These are phyloP conservation scores for Pterostichus niger DNA, from an alignment of 2,888 invertebrate genomes.

Conservation along the genomic window DNA sequence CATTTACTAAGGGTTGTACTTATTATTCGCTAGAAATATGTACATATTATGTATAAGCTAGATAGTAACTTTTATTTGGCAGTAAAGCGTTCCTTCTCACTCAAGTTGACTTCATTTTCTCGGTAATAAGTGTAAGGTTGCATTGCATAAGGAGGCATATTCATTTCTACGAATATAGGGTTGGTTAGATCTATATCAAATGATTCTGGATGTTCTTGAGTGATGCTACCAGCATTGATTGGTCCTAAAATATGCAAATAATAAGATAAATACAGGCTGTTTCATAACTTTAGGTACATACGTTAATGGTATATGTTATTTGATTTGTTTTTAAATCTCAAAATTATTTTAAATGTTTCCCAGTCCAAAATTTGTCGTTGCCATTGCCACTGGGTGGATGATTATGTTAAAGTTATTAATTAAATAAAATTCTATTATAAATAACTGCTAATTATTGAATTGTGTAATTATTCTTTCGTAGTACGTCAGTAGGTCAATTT, in stretches of 20 bases:
- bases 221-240: constrained; percentile 23
- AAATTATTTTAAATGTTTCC: too few relatives aligned
- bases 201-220: not conserved
- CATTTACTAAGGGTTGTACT: constrained; percentile 1
- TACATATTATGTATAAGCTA: constrained; percentile 13
- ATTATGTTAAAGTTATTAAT: too few relatives aligned
- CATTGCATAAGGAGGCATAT: constrained; percentile 52
- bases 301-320: constrained; percentile 3
- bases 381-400: too few relatives aligned
- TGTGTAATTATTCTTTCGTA: too few relatives aligned
- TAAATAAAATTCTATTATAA: too few relatives aligned
- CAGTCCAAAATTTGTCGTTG: too few relatives aligned
- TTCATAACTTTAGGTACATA: too few relatives aligned
- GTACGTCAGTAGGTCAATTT: too few relatives aligned
- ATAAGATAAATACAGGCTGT: not conserved
- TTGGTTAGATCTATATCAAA: constrained; percentile 76
- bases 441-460: too few relatives aligned
- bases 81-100: constrained; percentile 6
- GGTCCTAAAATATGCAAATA: constrained; percentile 42
- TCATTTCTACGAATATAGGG: constrained; percentile 74
- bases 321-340: too few relatives aligned
- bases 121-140: constrained; percentile 47
- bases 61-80: constrained; percentile 48
- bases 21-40: constrained; percentile 27
- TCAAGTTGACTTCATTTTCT: constrained; percentile 56